Conservation (phyloP, 1,140 invertebrate genomes). For the Nephotettix cincticeps region DNA sequence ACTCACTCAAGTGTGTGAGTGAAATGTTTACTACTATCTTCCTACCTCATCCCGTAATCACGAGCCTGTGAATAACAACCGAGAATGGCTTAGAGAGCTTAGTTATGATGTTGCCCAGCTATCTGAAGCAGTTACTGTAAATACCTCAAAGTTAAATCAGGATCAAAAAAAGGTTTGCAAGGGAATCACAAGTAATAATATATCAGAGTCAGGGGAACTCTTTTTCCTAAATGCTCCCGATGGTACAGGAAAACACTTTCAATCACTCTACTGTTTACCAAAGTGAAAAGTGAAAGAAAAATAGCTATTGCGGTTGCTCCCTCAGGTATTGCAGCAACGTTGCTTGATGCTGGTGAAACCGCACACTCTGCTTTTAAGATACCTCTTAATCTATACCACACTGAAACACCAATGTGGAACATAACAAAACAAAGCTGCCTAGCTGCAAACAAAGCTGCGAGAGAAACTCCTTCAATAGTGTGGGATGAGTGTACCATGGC, state of each 20-base stretch:
- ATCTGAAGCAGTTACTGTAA: too few relatives aligned
- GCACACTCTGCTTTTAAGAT: conserved; percentile 46
- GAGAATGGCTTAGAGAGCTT: too few relatives aligned
- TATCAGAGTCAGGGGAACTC: not conserved
- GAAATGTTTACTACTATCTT: too few relatives aligned
- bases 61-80: too few relatives aligned
- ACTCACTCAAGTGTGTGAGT: too few relatives aligned
- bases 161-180: too few relatives aligned
- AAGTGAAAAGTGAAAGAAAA: conserved; percentile 35
- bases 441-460: conserved; percentile 30
- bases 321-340: too few relatives aligned
- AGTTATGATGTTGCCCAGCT: too few relatives aligned
- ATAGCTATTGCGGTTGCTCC: conserved; percentile 45
- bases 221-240: conserved; percentile 40
- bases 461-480: conserved; percentile 38
- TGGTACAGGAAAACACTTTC: conserved; percentile 48
- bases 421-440: conserved; percentile 36
- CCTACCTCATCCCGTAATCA: too few relatives aligned
- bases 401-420: conserved; percentile 37
- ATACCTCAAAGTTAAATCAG: too few relatives aligned
- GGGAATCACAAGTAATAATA: too few relatives aligned
- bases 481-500: conserved; percentile 43
- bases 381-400: conserved; percentile 40
- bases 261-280: conserved; percentile 40
- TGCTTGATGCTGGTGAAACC: conserved; percentile 46